Base-by-base conservation (phyloP, 1,140 invertebrate species). In the Pseudomyrmex sp. region DNA sequence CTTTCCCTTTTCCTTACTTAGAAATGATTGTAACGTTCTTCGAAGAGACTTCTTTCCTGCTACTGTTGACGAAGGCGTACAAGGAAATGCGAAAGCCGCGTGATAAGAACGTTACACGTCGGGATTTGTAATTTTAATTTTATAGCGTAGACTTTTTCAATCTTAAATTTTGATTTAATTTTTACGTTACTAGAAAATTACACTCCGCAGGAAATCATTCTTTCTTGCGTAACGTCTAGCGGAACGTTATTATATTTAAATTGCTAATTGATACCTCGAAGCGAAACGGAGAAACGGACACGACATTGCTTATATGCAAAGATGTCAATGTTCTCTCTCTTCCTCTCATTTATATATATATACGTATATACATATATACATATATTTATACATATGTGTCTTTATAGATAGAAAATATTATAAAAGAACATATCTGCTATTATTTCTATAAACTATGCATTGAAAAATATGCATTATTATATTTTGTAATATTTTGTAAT, bases 41-140 rank as follows among this genome's bases (percentile, higher is more conserved):
- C 2, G 15, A 7, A 50, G 15, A 26, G 15, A 15, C 1, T 5
- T 20, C n/a, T 62, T 70, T 26, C 18, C 52, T 70, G 23, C 46
- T n/a, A 35, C 20, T 18, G 23, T 12, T 18, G 10, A 68, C n/a
- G 8, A 69, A 18, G 50, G 12, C 3, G 15, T 66, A 15, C 26
- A 20, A 5, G 9, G n/a, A n/a, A 69, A 46, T 26, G 10, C 2
- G 13, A 35, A 35, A 58, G 50, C 63, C 9, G 13, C 4, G 18
- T 23, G 63, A 79, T 79, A 69, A 79, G 9, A 58, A 56, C 13
- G 35, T 46, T 18, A 74, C 62, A 48, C 61, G 12, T 62, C 7
- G 35, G 5, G 35, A 35, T 35, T 35, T 35, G 35, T 35, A 52
- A 69, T 54, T 52, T 4, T 23, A 15, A 50, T 35, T 35, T 35